phyloP scores from a whole-genome alignment of 2,797 vertebrate species.

The Paratrypauchen microcephalus region DNA sequence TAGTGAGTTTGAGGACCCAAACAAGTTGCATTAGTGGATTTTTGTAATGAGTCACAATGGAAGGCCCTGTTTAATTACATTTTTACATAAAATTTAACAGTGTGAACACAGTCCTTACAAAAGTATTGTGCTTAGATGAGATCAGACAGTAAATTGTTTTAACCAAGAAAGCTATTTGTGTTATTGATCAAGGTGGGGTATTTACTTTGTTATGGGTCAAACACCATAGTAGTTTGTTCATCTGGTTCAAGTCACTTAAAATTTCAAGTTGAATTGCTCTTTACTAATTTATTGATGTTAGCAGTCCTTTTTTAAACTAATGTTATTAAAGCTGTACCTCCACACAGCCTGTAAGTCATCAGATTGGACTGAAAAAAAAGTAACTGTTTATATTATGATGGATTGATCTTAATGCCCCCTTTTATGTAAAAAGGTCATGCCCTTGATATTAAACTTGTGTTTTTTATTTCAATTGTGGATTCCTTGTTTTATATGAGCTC shows the following conservation, averaged over 20 bases:
- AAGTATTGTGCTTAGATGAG: too few species aligned
- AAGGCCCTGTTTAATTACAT: not conserved
- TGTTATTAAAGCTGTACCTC: not conserved
- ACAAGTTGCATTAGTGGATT: not conserved
- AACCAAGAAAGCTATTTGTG: too few species aligned
- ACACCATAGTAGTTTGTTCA: too few species aligned
- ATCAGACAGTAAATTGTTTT: too few species aligned
- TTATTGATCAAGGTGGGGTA: not conserved
- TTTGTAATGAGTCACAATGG: not conserved
- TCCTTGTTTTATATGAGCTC: not conserved
- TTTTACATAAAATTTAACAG: not conserved
- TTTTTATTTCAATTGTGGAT: conserved; percentile 32
- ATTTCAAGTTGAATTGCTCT: too few species aligned
- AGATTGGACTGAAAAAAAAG: conserved; percentile 41
- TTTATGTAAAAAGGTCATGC: conserved; percentile 44
- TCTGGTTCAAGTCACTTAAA: not conserved
- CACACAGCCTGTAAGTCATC: conserved; percentile 3
- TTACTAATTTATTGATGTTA: too few species aligned
- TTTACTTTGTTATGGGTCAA: too few species aligned
- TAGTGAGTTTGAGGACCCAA: not conserved
- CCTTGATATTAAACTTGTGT: conserved; percentile 44
- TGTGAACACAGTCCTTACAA: not conserved
- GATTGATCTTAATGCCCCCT: conserved; percentile 33
- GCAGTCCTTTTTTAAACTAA: too few species aligned
- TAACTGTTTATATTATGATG: conserved; percentile 22